Evolutionary conservation across 2,888 invertebrate species (phyloP), one percentile per base, ranked within the genome.

Genomic region (Apantesis nais): DNA sequence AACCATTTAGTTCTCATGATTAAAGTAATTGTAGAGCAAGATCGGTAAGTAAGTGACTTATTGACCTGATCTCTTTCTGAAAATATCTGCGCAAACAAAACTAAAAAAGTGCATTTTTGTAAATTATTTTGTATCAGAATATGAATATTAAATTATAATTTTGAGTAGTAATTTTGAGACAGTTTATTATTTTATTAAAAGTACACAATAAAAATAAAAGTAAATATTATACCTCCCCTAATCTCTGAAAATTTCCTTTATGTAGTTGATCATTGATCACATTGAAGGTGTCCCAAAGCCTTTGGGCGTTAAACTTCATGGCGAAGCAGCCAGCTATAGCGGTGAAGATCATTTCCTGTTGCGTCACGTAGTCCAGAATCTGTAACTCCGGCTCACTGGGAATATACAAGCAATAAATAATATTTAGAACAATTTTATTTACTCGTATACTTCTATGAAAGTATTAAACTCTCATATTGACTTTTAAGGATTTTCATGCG

Each of bases 311-410:
- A 76, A 97, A 96, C 71, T 96, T 95, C 78, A 98, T 96, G 0
- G 98, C 98, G 83, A 98, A 97, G 63, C 97, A 96, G 7, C 97
- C 96, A 0, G 99, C 97, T 73, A 99, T 96, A 72, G 96, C 95
- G 0, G 99, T 98, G 78, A 99, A 97, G 12, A 99, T 89, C 91
- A 99, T 99, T 84, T 98, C 97, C 88, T 99, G 99, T 87, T 99
- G 99, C 0, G 99, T 99, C 69, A 98, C 96, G 86, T 98, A 99
- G 85, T 99, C 98, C 69, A 99, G 92, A 74, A 99, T 97, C 91
- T 98, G 98, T 0, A 97, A 97, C 90, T 99, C 99, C 9, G 90
- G 89, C 64, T 89, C 90, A 16, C 94, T 94, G 79, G n/a, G 84
- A 58, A 41, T 29, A 16, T n/a, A 52, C 9, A 22, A 48, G 8